These are phyloP conservation scores for Jordanella pulchra DNA, from an alignment of 2,797 vertebrate genomes.

Conservation along the genomic window DNA sequence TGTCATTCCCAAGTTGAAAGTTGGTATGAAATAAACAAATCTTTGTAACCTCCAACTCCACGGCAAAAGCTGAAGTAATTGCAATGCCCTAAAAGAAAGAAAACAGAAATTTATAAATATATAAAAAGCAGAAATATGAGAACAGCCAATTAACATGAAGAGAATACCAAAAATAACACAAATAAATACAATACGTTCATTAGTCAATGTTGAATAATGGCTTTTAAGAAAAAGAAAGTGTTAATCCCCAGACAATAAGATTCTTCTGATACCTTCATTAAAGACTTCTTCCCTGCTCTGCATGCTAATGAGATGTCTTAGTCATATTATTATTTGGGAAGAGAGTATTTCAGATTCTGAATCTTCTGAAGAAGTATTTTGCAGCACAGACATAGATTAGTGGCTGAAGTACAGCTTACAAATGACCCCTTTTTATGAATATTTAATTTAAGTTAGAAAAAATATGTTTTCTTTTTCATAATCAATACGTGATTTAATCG, in stretches of 20 bases:
- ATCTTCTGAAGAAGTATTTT: conserved; percentile 42
- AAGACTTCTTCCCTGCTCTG: conserved; percentile 76
- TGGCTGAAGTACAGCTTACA: not conserved
- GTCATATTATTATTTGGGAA: conserved; percentile 80
- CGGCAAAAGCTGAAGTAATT: conserved; percentile 76
- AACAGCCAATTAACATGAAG: conserved; percentile 83
- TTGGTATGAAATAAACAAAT: conserved; percentile 69
- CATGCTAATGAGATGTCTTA: conserved; percentile 82
- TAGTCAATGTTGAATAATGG: conserved; percentile 82
- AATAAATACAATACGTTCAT: conserved; percentile 84
- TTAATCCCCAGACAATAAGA: conserved; percentile 83
- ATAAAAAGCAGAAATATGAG: conserved; percentile 74
- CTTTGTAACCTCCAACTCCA: conserved; percentile 73
- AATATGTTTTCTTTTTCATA: not conserved
- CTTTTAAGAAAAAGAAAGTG: conserved; percentile 82
- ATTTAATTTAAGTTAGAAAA: not conserved
- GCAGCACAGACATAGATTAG: conserved; percentile 14
- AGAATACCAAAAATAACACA: conserved; percentile 83
- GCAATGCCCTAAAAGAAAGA: conserved; percentile 74
- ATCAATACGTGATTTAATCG: conserved; percentile 19
- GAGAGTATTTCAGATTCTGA: conserved; percentile 69
- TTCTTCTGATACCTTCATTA: conserved; percentile 85
- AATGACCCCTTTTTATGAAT: not conserved
- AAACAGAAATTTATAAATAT: conserved; percentile 25
- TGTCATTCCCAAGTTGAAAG: conserved; percentile 69